Conservation (phyloP, 2,888 invertebrate genomes). For the Trissoscelio sp. region DNA sequence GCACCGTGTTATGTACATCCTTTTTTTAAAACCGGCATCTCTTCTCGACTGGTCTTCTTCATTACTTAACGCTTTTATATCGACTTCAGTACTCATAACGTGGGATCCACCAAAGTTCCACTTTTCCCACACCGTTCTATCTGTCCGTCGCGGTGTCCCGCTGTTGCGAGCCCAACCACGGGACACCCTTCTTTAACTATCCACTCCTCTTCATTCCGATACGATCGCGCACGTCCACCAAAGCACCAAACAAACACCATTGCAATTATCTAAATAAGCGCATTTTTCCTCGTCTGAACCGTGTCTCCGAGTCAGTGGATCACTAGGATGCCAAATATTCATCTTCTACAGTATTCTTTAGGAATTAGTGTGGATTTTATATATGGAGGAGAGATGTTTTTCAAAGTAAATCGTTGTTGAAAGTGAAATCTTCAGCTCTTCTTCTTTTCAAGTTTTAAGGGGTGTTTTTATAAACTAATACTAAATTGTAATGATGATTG, state of each 20-base stretch:
- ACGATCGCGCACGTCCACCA: constrained; percentile 70
- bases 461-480: too few relatives aligned
- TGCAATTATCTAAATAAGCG: constrained; percentile 57
- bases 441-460: too few relatives aligned
- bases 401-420: not conserved
- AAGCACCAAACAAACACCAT: constrained; percentile 68
- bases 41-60: constrained; percentile 50
- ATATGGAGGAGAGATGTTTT: constrained; percentile 12
- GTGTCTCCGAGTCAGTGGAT: constrained; percentile 29
- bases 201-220: constrained; percentile 70
- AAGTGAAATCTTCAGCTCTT: too few relatives aligned
- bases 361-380: not conserved
- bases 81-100: constrained; percentile 41
- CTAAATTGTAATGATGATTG: too few relatives aligned
- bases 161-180: constrained; percentile 44
- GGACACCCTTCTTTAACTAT: constrained; percentile 59
- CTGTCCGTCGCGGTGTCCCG: constrained; percentile 56
- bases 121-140: constrained; percentile 58
- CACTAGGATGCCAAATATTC: constrained; percentile 23
- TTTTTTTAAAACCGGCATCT: constrained; percentile 19
- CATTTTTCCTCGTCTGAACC: constrained; percentile 35
- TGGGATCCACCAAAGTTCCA: constrained; percentile 52
- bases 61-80: constrained; percentile 44
- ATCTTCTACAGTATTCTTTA: too few relatives aligned
- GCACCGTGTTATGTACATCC: constrained; percentile 44